phyloP scores from a whole-genome alignment of 2,797 vertebrate species.

The Syngnathus acus region DNA sequence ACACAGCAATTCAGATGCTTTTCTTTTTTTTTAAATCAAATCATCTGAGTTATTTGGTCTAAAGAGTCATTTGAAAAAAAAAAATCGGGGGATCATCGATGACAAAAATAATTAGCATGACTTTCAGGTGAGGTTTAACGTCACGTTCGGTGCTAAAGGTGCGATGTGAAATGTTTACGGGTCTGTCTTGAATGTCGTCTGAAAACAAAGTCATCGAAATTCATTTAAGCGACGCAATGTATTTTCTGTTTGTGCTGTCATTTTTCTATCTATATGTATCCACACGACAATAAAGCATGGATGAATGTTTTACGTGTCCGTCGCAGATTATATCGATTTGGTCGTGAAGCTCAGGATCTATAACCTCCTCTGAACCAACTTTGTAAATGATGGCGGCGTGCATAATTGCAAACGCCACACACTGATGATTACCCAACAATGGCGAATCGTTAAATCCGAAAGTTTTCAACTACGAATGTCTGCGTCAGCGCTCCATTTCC shows the following conservation, averaged over 20 bases:
- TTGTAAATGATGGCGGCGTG: slow-evolving; percentile 23
- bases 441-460: background rate
- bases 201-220: background rate
- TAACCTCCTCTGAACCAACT: background rate
- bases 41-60: no score
- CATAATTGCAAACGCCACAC: slow-evolving; percentile 34
- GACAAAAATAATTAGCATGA: background rate
- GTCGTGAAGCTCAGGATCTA: background rate
- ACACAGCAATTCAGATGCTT: no score
- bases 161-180: background rate
- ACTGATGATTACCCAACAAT: slow-evolving; percentile 21
- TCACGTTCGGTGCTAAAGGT: background rate
- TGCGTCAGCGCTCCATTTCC: slow-evolving; percentile 21
- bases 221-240: no score
- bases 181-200: background rate
- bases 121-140: background rate
- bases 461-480: background rate
- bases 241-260: background rate
- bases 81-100: no score
- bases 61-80: background rate
- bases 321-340: slow-evolving; percentile 32
- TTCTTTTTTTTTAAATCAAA: no score
- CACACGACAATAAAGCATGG: slow-evolving; percentile 31
- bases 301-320: slow-evolving; percentile 31
- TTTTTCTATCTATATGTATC: background rate